Percentiles rank a stretch among this genome's conserved stretches.
phyloP scores from a whole-genome alignment of 2,113 vertebrate species.

The Athene noctua region DNA sequence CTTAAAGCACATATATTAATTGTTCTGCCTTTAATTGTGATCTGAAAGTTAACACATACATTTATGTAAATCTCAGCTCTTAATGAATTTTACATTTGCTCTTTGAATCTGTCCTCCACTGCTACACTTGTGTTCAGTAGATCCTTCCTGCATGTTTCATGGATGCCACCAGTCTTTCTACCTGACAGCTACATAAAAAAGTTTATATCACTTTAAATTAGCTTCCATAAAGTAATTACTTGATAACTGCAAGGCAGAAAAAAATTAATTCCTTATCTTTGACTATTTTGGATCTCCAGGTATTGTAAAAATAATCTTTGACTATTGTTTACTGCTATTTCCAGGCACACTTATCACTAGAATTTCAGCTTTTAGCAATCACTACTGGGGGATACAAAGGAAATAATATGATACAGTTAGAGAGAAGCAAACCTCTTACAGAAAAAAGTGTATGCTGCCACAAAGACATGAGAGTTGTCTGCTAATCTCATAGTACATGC shows the following conservation, averaged over 20 bases:
- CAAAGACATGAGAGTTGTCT: background rate
- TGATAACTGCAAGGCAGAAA: slow-evolving; percentile 25
- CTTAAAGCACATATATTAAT: background rate
- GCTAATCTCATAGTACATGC: background rate
- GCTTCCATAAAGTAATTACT: slow-evolving; percentile 27
- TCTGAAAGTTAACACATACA: background rate
- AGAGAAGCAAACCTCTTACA: background rate
- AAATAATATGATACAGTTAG: background rate
- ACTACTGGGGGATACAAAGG: background rate
- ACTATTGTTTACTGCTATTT: slow-evolving; percentile 1
- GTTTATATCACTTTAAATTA: background rate
- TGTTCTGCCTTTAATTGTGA: background rate
- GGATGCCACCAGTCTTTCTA: background rate
- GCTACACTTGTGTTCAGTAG: background rate
- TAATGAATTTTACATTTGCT: background rate
- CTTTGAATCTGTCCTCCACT: background rate
- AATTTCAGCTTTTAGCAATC: slow-evolving; percentile 1
- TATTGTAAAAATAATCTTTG: slow-evolving; percentile 19
- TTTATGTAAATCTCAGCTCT: background rate
- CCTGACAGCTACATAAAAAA: background rate
- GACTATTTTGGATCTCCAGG: background rate
- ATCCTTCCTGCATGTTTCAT: background rate
- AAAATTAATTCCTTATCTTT: background rate
- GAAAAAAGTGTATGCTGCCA: background rate
- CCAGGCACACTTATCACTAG: background rate